A percentile compares a stretch with the other conserved stretches of the same genome.
Conservation (phyloP, 1,140 invertebrate genomes). For the Pachypeltis micranthus region DNA sequence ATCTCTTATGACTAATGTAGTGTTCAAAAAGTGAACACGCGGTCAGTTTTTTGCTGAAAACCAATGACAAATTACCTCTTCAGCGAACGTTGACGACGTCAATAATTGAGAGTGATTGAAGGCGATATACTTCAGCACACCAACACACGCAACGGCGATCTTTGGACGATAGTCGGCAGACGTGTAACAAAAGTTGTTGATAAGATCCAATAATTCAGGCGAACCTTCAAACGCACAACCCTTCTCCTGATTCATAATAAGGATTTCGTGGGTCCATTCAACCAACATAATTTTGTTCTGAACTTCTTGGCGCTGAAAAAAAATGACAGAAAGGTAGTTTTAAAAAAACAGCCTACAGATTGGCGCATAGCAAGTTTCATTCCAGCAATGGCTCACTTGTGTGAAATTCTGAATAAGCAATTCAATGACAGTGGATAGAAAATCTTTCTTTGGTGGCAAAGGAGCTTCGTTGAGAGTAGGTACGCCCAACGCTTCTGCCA, state of each 20-base stretch:
- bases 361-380: no score
- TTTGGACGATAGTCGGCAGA: neutral
- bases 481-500: neutral
- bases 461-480: neutral
- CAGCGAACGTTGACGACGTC: no score
- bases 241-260: neutral
- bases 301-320: neutral
- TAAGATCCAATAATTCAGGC: neutral
- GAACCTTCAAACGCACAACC: neutral
- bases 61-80: no score
- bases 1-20: no score
- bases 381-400: no score
- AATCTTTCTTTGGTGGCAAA: neutral
- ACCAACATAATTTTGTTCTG: neutral
- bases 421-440: neutral
- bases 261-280: neutral
- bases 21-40: no score
- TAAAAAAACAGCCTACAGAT: no score
- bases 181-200: neutral
- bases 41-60: no score
- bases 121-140: neutral
- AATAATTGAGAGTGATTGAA: no score
- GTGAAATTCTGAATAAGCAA: neutral
- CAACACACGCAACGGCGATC: neutral
- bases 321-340: no score